Evolutionary conservation across 1,140 invertebrate genomes (phyloP), one percentile per base, ranked within the genome.

Genomic region (Drosophila parabipectinata): DNA sequence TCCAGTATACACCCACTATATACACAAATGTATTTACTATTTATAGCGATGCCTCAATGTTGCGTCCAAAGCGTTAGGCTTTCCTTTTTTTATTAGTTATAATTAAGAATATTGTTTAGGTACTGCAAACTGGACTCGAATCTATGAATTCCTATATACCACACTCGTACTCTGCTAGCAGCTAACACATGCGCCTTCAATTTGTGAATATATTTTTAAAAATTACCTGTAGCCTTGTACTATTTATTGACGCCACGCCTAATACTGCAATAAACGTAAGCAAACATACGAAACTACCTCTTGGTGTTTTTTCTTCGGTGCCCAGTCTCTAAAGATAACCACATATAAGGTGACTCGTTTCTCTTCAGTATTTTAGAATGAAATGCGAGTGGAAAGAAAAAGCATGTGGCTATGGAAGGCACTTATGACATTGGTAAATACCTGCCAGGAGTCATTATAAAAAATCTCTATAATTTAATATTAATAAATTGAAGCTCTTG

Each of bases 191-290:
- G 81, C 77, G 81, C 82, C 73, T 87, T 84, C 45, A 71, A 82
- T 77, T 87, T 87, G 83, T 87, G 81, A 82, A 85, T 87, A 84
- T 79, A 64, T 60, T 59, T 79, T 69, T 74, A 68, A 76, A 68
- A 48, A 73, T 61, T 83, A 68, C 28, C 32, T 47, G 32, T 44
- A 63, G 66, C 44, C 66, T 68, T 60, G 57, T 51, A 55, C 76
- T 78, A 75, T 76, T 76, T 76, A 76, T 76, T 76, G 55, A 73
- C 57, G 57, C 68, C 30, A 56, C 61, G 67, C 69, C 68, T 72
- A 61, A 71, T 39, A 75, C 34, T 32, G 61, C 67, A 84, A 84
- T 84, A 84, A 84, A 83, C 56, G 58, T 60, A 55, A 75, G 39
- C 51, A 74, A 57, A 63, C 53, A 74, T 63, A 57, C 30, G 50